Percentiles rank a stretch among this genome's conserved stretches.
Evolutionary conservation across 1,140 invertebrate species (phyloP).

Genomic region (Temnothorax nylanderi): DNA sequence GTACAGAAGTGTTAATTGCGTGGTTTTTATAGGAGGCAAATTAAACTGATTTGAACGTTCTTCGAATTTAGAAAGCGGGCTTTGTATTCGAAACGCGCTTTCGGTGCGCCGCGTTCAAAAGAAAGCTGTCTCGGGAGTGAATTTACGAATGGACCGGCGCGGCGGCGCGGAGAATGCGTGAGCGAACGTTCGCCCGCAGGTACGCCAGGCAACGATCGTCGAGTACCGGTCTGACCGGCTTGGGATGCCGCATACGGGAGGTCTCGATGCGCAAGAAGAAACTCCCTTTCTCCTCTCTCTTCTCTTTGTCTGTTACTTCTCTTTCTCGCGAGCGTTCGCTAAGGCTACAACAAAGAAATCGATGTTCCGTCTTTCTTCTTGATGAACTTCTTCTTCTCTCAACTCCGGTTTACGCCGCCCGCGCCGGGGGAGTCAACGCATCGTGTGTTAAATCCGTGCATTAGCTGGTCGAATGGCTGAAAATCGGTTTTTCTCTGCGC

Average conservation of each 20-base stretch:
- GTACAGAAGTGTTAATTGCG: neutral
- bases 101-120: neutral
- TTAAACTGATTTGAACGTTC: neutral
- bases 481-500: constrained; percentile 12
- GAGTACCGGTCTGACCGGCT: constrained; percentile 80
- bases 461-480: neutral
- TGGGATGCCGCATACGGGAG: constrained; percentile 72
- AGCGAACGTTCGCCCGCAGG: constrained; percentile 60
- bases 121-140: constrained; percentile 10
- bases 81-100: neutral
- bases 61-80: neutral
- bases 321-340: constrained; percentile 17
- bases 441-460: neutral
- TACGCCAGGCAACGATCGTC: constrained; percentile 62
- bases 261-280: constrained; percentile 62
- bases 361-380: constrained; percentile 29
- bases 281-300: neutral
- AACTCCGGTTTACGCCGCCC: constrained; percentile 39
- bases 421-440: constrained; percentile 33
- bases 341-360: constrained; percentile 68
- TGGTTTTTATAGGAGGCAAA: neutral
- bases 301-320: neutral
- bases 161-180: constrained; percentile 26
- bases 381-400: constrained; percentile 1
- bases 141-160: constrained; percentile 13